A percentile compares a stretch with the other conserved stretches of the same genome.
phyloP scores from a whole-genome alignment of 64 coral and sea anemone genomes.

The Hydrozoanthus tunicans region DNA sequence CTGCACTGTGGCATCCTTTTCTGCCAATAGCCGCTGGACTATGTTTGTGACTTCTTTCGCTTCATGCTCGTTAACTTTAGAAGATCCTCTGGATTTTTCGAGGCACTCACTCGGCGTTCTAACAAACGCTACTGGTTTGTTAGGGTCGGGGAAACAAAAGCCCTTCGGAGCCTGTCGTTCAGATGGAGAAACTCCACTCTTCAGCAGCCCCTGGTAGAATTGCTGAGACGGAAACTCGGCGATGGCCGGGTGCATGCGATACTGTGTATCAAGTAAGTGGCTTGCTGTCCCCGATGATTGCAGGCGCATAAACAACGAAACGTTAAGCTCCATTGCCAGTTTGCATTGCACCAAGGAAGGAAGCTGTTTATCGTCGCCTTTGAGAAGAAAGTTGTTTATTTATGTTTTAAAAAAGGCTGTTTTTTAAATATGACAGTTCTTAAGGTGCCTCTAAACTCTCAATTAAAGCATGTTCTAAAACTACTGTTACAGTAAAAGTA shows the following conservation, averaged over 20 bases:
- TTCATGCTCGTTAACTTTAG: conserved; percentile 63
- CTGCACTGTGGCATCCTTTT: conserved; percentile 27
- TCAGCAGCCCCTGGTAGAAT: conserved; percentile 75
- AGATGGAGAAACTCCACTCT: conserved; percentile 36
- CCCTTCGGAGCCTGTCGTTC: conserved; percentile 52
- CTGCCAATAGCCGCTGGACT: conserved; percentile 53
- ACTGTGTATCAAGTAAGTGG: conserved; percentile 70
- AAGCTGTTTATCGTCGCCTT: conserved; percentile 80
- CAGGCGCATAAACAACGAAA: conserved; percentile 61
- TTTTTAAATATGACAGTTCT: too few relatives aligned
- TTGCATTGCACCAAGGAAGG: conserved; percentile 69
- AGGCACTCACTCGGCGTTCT: conserved; percentile 28
- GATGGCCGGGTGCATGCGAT: conserved; percentile 89
- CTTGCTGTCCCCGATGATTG: conserved; percentile 34
- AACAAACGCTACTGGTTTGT: conserved; percentile 69
- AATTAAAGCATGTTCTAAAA: too few relatives aligned
- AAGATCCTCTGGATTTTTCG: conserved; percentile 49
- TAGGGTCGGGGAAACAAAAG: conserved; percentile 70
- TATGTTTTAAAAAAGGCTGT: too few relatives aligned
- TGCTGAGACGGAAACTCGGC: conserved; percentile 65
- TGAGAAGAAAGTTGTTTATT: not conserved
- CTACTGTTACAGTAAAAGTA: too few relatives aligned
- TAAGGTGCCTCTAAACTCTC: too few relatives aligned
- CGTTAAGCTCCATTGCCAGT: conserved; percentile 53
- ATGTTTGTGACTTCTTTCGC: conserved; percentile 45